Evolutionary conservation across 2,797 vertebrate species (phyloP), one percentile per base, ranked within the genome.

Genomic region (Australoheros facetus): DNA sequence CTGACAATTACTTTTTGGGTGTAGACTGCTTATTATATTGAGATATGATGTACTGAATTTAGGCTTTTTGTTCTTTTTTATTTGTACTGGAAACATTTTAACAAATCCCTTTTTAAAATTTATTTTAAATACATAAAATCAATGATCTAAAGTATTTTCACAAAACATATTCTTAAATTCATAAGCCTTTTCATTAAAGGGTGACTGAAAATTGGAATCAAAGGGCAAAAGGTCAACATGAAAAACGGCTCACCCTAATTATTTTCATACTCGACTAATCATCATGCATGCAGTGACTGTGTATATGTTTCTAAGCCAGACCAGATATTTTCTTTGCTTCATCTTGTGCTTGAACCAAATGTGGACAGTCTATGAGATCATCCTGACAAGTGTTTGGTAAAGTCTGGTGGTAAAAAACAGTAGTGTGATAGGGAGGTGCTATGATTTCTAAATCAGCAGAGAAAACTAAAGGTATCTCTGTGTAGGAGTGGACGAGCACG

Each of bases 221-320:
- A 78, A 73, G 73, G 62, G 60, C 59, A 73, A 77, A 83, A 81
- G 81, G 77, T 90, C 48, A 66, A 17, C 7, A 7, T 69, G 66
- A 81, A 51, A 78, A 56, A 62, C 4, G 53, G 70, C 60, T 70
- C 30, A 2, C 81, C 62, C 91, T 95, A 89, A 60, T 96, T 96
- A 94, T 96, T 96, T 96, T 95, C 90, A 95, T 93, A 91, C 91
- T 90, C 83, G 82, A 79, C 84, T 92, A 89, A 89, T 84, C 91
- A 91, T 83, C 86, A 58, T 88, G 74, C 90, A 94, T 93, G 83
- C 80, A 55, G 7, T 56, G 48, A 55, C 76, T 84, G 83, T 93
- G 93, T 88, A 59, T 82, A 62, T 77, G 74, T 21, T 77, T 85
- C 62, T 85, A 48, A 81, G 87, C 73, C 59, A 73, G 79, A 75